Conservation (phyloP, 1,140 invertebrate species). For the Venustaconcha ellipsiformis region DNA sequence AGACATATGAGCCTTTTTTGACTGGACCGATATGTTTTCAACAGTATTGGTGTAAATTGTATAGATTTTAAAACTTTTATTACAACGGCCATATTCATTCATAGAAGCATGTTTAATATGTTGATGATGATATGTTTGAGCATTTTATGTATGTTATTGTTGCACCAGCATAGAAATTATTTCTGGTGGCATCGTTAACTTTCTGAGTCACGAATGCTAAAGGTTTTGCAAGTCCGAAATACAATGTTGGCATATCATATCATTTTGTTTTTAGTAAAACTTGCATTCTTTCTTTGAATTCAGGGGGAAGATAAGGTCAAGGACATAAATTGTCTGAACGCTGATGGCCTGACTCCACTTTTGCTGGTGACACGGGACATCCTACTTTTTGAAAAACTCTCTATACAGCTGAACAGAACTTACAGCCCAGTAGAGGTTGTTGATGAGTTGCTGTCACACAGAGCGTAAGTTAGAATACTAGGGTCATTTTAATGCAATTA, state of each 20-base stretch:
- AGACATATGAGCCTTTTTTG: too few species aligned
- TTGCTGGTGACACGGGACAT: conserved; percentile 61
- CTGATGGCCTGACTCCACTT: conserved; percentile 62
- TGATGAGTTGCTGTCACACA: conserved; percentile 47
- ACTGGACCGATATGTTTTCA: too few species aligned
- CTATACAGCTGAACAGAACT: conserved; percentile 48
- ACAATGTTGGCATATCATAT: not conserved
- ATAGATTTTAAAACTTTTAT: too few species aligned
- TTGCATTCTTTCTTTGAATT: conserved; percentile 17
- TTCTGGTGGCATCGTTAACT: too few species aligned
- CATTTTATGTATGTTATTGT: not conserved
- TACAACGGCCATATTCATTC: not conserved
- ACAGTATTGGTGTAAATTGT: too few species aligned
- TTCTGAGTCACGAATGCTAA: not conserved
- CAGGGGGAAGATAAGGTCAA: conserved; percentile 51
- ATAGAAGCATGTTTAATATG: not conserved
- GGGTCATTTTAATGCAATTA: too few species aligned
- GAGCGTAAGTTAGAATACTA: conserved; percentile 55
- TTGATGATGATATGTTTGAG: not conserved
- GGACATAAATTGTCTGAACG: conserved; percentile 63
- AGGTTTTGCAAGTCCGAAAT: not conserved
- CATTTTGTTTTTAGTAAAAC: not conserved
- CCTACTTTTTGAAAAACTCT: conserved; percentile 60
- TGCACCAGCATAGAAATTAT: not conserved
- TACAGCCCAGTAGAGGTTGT: conserved; percentile 63